These are phyloP conservation scores for Dendrolimus pini DNA, from an alignment of 2,888 invertebrate genomes.

Conservation along the genomic window DNA sequence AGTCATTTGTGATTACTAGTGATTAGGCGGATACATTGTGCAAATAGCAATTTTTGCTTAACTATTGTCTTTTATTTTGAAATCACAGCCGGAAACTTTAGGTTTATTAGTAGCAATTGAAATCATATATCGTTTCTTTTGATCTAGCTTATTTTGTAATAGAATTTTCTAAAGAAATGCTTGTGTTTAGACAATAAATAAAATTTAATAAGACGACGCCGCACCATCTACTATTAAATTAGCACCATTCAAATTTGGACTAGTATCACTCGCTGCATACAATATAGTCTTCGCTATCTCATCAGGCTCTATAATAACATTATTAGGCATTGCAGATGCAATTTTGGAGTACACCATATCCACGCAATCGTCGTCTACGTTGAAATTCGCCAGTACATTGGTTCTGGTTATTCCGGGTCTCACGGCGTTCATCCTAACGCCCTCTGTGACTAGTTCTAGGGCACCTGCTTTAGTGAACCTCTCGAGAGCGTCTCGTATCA, in stretches of 20 bases:
- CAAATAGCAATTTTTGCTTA: no score
- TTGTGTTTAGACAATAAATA: neutral
- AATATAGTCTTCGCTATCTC: slow-evolving; percentile 47
- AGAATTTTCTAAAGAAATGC: no score
- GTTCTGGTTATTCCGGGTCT: slow-evolving; percentile 47
- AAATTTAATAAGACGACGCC: slow-evolving; percentile 23
- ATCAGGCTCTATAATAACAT: slow-evolving; percentile 41
- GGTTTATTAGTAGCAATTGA: no score
- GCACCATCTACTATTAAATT: slow-evolving; percentile 38
- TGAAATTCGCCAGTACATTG: slow-evolving; percentile 41
- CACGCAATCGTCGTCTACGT: slow-evolving; percentile 35
- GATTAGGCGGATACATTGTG: no score
- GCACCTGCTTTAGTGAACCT: slow-evolving; percentile 44
- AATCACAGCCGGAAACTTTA: no score
- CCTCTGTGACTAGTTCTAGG: slow-evolving; percentile 41
- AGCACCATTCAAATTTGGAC: slow-evolving; percentile 40
- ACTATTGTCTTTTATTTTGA: no score
- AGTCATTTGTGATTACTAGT: no score
- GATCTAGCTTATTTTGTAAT: no score
- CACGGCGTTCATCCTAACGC: slow-evolving; percentile 51
- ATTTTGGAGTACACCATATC: slow-evolving; percentile 33
- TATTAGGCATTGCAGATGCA: slow-evolving; percentile 31
- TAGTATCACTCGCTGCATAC: slow-evolving; percentile 39
- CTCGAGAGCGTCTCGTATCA: slow-evolving; percentile 43
- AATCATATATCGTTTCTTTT: no score